These are phyloP conservation scores for Helarctos malayanus DNA, from an alignment of 2,797 vertebrate species.

Conservation along the genomic window DNA sequence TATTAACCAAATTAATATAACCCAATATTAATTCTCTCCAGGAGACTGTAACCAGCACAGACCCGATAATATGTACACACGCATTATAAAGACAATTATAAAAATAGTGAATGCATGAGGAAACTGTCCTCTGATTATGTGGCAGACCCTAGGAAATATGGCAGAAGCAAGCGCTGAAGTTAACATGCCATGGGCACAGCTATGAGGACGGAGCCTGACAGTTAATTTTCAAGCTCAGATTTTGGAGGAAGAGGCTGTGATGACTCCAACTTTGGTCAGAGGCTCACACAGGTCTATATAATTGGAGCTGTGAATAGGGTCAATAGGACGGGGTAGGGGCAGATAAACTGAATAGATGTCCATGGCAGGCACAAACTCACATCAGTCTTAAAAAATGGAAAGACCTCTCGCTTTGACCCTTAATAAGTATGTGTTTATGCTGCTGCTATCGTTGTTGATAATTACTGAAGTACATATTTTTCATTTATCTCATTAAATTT, in stretches of 20 bases:
- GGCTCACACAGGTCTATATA: neutral
- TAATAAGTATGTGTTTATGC: neutral
- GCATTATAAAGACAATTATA: neutral
- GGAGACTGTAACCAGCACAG: neutral
- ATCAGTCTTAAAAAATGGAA: neutral
- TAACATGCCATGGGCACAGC: neutral
- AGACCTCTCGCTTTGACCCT: neutral
- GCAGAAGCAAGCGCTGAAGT: neutral
- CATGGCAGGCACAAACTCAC: neutral
- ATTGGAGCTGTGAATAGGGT: neutral
- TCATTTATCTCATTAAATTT: constrained; percentile 55
- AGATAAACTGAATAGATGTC: neutral
- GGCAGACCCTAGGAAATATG: neutral
- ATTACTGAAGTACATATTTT: constrained; percentile 30
- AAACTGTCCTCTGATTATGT: neutral
- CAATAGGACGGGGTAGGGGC: no score
- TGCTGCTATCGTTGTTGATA: neutral
- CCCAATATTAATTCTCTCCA: neutral
- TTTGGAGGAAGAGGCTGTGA: neutral
- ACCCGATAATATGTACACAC: neutral
- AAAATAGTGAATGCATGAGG: neutral
- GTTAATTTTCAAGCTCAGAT: neutral
- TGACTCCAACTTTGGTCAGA: neutral
- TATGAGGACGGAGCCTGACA: neutral
- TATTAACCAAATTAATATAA: constrained; percentile 1